Evolutionary conservation across 1,140 invertebrate genomes (phyloP).

Genomic region (Protaetia brevitarsis): DNA sequence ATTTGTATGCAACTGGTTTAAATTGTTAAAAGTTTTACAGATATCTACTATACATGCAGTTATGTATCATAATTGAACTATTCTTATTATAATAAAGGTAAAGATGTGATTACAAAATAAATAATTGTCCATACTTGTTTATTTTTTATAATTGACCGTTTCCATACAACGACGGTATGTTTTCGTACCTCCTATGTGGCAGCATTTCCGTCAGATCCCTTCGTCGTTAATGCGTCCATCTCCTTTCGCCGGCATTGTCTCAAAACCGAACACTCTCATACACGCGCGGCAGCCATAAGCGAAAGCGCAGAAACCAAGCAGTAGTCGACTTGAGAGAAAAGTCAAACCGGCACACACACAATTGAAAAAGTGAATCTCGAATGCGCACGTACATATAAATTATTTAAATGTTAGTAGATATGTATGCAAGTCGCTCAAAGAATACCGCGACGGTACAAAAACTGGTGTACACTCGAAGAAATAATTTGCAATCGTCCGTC

Average conservation of each 20-base stretch:
- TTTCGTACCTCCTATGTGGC: too few species aligned
- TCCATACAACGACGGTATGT: too few species aligned
- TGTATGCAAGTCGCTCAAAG: slow-evolving; percentile 48
- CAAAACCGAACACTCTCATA: too few species aligned
- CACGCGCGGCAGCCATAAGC: neutral
- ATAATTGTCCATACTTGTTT: too few species aligned
- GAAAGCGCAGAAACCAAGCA: neutral
- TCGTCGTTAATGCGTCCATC: neutral
- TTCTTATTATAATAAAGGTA: too few species aligned
- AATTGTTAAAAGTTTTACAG: too few species aligned
- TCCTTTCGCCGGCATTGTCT: neutral
- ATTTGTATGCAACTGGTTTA: too few species aligned
- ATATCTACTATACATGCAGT: too few species aligned
- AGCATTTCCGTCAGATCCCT: slow-evolving; percentile 2
- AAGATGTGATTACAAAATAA: too few species aligned
- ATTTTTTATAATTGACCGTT: too few species aligned
- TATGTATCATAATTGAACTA: too few species aligned
- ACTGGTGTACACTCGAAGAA: slow-evolving; percentile 42
- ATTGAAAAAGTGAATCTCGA: slow-evolving; percentile 45
- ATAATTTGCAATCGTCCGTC: slow-evolving; percentile 35
- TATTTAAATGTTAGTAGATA: slow-evolving; percentile 48
- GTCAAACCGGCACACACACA: slow-evolving; percentile 26
- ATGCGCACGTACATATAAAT: slow-evolving; percentile 48
- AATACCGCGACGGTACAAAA: slow-evolving; percentile 43
- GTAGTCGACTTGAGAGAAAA: slow-evolving; percentile 9